Conservation (phyloP, 92 coral and sea anemone genomes). For the Hydrozoanthus gracilis region DNA sequence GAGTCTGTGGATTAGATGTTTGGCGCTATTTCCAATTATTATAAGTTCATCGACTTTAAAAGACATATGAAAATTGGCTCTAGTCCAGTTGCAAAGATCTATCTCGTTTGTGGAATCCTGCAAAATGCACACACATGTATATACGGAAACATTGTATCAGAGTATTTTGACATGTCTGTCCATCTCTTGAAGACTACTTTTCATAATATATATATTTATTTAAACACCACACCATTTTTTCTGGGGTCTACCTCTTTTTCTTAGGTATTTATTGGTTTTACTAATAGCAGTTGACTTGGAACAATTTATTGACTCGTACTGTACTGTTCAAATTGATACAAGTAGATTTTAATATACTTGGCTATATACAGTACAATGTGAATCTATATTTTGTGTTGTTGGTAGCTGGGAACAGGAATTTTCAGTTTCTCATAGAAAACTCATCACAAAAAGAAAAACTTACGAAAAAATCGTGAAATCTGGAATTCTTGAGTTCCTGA, state of each 20-base stretch:
- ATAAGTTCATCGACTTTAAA: conserved; percentile 33
- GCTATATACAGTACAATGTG: not conserved
- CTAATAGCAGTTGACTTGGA: not conserved
- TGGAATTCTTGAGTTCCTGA: not conserved
- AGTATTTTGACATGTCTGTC: conserved; percentile 38
- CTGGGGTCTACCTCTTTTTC: too few species aligned
- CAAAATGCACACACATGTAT: conserved; percentile 46
- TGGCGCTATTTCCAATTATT: conserved; percentile 4
- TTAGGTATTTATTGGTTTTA: too few species aligned
- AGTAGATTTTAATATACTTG: too few species aligned
- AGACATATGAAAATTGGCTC: conserved; percentile 32
- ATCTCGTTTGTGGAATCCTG: conserved; percentile 41
- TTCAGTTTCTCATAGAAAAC: not conserved
- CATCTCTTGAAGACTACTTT: conserved; percentile 39
- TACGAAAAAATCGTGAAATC: not conserved
- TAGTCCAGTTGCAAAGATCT: conserved; percentile 22
- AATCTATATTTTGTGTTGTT: not conserved
- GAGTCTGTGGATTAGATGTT: conserved; percentile 26
- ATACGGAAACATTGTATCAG: conserved; percentile 36
- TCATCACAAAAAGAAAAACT: not conserved
- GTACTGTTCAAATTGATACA: too few species aligned
- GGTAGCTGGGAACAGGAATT: not conserved
- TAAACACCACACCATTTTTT: too few species aligned
- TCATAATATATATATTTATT: conserved; percentile 20
- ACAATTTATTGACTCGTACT: not conserved